Evolutionary conservation across 2,888 invertebrate species (phyloP), one percentile per base, ranked within the genome.

Genomic region (Yponomeuta malinellus): DNA sequence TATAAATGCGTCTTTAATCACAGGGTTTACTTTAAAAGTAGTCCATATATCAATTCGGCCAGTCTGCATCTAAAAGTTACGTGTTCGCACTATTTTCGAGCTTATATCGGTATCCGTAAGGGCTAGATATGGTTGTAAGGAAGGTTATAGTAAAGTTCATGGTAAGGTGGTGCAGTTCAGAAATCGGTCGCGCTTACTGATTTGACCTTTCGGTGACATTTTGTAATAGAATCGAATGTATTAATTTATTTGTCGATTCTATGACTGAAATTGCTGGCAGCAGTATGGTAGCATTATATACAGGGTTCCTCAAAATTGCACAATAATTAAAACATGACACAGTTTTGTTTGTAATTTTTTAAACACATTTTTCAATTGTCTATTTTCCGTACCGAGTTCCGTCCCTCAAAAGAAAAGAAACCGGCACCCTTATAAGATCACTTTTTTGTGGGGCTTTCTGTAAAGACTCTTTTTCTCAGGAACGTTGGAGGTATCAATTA

Each of bases 161-260:
- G 52, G 52, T 15, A 5, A 43, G 43, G 43, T 59, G 52, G 52
- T 59, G 5, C 15, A 12, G 52, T 12, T 59, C 12, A 15, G 52
- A 15, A 59, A 59, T 59, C 52, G 6, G 52, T 59, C 52, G 52
- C 52, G 52, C 15, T 59, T 59, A 15, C 52, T 59, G 52, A 59
- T 4, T 59, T 59, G 52, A 59, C 52, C 52, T 59, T 59, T 59
- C 2, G 52, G 52, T 12, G 52, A 59, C 52, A 59, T 59, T 59
- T 59, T 59, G 52, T 59, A 59, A 59, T 59, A 59, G 52, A 59
- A 59, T 59, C 15, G 52, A 59, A 59, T 59, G 52, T 59, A 59
- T 15, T 15, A 59, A 15, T 59, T 15, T 59, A 43, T 43, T 43
- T 43, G 43, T 8, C 43, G 15, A 15, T 12, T 15, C 52, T 9